Percentiles rank a stretch among this genome's conserved stretches.
Evolutionary conservation across 2,888 invertebrate species (phyloP).

Genomic region (Elmis aenea): DNA sequence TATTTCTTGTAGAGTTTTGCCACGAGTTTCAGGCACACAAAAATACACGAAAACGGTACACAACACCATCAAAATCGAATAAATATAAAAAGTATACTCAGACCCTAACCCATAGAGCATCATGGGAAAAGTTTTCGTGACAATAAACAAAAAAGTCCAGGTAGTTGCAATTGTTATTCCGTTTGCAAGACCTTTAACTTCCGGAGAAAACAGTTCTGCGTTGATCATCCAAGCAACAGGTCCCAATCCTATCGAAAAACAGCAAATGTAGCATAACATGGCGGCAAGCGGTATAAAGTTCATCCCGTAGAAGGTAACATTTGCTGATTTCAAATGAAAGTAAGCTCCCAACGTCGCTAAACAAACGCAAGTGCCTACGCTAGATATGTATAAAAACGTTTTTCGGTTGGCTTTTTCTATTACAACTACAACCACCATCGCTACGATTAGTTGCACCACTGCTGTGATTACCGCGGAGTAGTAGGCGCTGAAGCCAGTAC

Average conservation of each 20-base stretch:
- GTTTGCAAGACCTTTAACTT: conserved; percentile 21
- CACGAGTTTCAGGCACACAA: conserved; percentile 20
- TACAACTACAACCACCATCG: conserved; percentile 60
- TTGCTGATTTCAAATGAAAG: conserved; percentile 4
- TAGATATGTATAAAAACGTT: conserved; percentile 36
- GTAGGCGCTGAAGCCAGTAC: conserved; percentile 56
- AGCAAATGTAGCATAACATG: conserved; percentile 15
- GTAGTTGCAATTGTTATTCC: conserved; percentile 20
- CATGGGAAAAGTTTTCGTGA: conserved; percentile 19
- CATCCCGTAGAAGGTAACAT: conserved; percentile 12
- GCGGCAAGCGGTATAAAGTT: conserved; percentile 15
- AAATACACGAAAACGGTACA: conserved; percentile 17
- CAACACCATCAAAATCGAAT: conserved; percentile 13
- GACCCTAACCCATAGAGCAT: conserved; percentile 16
- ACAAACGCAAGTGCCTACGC: conserved; percentile 10
- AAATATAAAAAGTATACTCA: conserved; percentile 21
- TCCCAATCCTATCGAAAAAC: conserved; percentile 20
- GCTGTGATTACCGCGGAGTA: conserved; percentile 71
- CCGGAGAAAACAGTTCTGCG: conserved; percentile 19
- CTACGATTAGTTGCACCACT: conserved; percentile 67
- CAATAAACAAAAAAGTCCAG: conserved; percentile 18
- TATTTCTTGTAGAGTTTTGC: conserved; percentile 15
- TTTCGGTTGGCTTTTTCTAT: conserved; percentile 74
- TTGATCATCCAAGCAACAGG: conserved; percentile 23
- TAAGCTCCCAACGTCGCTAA: conserved; percentile 6